Percentiles rank a stretch among this genome's conserved stretches.
Conservation (phyloP, 2,113 vertebrate genomes). For the Bothrops jararaca region DNA sequence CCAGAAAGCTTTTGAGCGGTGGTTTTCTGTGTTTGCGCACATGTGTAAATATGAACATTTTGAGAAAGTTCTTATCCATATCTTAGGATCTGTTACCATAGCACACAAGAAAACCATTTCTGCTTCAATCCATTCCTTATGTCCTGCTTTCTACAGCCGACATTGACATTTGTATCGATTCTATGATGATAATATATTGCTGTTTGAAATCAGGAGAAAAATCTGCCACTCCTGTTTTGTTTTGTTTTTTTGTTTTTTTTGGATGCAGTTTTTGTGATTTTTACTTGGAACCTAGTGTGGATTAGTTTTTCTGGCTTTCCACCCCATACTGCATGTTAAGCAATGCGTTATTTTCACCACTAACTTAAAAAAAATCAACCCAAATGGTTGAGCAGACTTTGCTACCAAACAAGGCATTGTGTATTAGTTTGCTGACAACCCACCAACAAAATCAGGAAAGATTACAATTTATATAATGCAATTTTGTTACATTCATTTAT, state of each 20-base stretch:
- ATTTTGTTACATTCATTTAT: background rate
- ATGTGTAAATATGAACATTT: background rate
- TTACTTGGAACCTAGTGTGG: background rate
- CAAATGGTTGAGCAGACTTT: background rate
- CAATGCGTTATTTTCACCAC: background rate
- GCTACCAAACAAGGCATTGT: background rate
- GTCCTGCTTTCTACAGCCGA: background rate
- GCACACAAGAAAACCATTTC: slow-evolving; percentile 6
- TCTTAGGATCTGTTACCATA: slow-evolving; percentile 49
- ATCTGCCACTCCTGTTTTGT: background rate
- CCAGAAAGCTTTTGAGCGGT: slow-evolving; percentile 58
- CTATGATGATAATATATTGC: background rate
- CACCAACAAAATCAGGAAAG: background rate
- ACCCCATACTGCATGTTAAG: background rate
- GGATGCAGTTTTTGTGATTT: background rate
- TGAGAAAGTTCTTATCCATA: slow-evolving; percentile 48
- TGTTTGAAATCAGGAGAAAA: background rate
- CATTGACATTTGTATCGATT: background rate
- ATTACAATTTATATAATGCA: background rate
- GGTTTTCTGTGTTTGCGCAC: background rate
- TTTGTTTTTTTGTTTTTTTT: background rate
- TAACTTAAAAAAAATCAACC: background rate
- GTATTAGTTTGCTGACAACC: background rate
- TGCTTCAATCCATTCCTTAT: background rate
- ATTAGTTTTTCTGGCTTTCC: background rate